phyloP scores from a whole-genome alignment of 2,888 invertebrate species.

The Coenonympha arcania region DNA sequence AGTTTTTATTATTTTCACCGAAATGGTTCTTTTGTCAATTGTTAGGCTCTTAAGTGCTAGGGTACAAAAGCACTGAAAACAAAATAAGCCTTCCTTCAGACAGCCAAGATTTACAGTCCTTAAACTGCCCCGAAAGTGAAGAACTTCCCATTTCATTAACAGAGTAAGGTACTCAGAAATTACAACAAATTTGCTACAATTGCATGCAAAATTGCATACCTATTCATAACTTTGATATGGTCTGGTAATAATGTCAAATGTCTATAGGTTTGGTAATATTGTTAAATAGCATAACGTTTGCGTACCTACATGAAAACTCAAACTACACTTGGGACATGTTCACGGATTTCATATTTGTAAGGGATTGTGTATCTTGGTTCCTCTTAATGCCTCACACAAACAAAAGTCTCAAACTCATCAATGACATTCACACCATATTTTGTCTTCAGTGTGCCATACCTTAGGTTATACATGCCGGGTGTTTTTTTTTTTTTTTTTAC shows the following conservation, averaged over 20 bases:
- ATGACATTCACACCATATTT: constrained; percentile 4
- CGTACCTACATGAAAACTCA: neutral
- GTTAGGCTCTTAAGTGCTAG: constrained; percentile 47
- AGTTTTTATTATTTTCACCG: constrained; percentile 52
- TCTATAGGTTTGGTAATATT: too few species aligned
- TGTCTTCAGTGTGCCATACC: constrained; percentile 37
- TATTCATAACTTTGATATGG: neutral
- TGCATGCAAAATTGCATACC: neutral
- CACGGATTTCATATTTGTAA: neutral
- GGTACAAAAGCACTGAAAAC: constrained; percentile 22
- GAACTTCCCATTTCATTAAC: too few species aligned
- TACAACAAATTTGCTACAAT: too few species aligned
- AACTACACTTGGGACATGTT: neutral
- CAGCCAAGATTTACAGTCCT: neutral
- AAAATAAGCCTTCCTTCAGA: constrained; percentile 13
- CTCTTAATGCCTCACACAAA: neutral
- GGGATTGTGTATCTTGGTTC: neutral
- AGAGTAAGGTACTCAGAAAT: too few species aligned
- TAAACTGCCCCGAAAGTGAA: neutral
- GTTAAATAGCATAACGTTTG: too few species aligned
- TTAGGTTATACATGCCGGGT: constrained; percentile 42
- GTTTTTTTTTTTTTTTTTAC: constrained; percentile 48
- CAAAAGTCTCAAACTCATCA: constrained; percentile 17
- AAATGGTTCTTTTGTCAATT: constrained; percentile 62
- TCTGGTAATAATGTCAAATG: too few species aligned